phyloP scores from a whole-genome alignment of 2,113 vertebrate genomes.

The Ceyx cyanopectus region DNA sequence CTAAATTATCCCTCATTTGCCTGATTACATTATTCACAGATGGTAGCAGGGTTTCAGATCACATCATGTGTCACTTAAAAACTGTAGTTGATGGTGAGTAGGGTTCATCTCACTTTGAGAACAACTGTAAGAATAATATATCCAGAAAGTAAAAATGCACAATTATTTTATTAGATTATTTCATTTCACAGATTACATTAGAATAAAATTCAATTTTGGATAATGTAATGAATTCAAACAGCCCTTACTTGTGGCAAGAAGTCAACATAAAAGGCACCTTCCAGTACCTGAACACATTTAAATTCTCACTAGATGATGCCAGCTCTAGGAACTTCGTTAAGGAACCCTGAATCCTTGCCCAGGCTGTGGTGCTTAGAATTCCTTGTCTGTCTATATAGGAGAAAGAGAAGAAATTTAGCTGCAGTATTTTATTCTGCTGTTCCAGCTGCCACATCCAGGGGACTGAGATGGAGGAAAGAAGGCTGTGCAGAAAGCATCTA shows the following conservation, averaged over 20 bases:
- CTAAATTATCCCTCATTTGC: constrained; percentile 61
- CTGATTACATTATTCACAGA: constrained; percentile 64
- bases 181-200: constrained; percentile 8
- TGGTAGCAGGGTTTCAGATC: constrained; percentile 34
- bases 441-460: not conserved
- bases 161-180: constrained; percentile 1
- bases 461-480: not conserved
- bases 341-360: not conserved
- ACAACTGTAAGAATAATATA: not conserved
- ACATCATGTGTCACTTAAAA: not conserved
- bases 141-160: not conserved
- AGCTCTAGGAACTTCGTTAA: not conserved
- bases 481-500: not conserved
- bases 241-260: not conserved
- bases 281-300: not conserved
- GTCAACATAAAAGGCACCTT: not conserved
- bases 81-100: not conserved
- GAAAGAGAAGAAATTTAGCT: not conserved
- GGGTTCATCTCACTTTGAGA: not conserved
- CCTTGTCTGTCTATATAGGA: not conserved
- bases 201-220: not conserved
- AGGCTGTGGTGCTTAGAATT: not conserved
- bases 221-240: not conserved
- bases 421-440: not conserved
- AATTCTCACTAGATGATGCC: not conserved